Evolutionary conservation across 1,140 invertebrate genomes (phyloP).

Genomic region (Drosophila athabasca): DNA sequence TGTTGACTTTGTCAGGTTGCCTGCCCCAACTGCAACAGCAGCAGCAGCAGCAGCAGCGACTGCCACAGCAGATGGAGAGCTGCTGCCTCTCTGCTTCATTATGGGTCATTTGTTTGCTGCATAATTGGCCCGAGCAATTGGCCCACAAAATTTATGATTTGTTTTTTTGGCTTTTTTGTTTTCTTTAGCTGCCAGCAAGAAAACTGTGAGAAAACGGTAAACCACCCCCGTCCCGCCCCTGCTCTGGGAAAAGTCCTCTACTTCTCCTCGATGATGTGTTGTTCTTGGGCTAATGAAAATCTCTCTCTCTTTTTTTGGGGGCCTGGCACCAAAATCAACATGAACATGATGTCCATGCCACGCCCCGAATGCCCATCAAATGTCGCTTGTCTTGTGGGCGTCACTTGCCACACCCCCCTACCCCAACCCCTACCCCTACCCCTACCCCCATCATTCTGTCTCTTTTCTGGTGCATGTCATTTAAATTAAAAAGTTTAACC

Average conservation of each 20-base stretch:
- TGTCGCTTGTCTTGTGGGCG: conserved; percentile 61
- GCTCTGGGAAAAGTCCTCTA: background rate
- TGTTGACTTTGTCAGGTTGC: conserved; percentile 77
- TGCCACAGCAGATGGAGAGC: conserved; percentile 6
- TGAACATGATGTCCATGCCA: conserved; percentile 46
- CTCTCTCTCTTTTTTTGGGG: conserved; percentile 52
- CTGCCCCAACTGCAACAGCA: conserved; percentile 35
- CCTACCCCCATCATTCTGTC: conserved; percentile 3
- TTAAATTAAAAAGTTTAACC: conserved; percentile 79
- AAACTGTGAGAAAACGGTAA: conserved; percentile 64
- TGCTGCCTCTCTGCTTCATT: conserved; percentile 60
- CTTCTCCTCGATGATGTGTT: conserved; percentile 29
- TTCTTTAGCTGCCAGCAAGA: background rate
- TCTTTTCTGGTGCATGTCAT: conserved; percentile 60
- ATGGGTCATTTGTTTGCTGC: conserved; percentile 81
- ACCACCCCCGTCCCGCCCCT: background rate
- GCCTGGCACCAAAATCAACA: conserved; percentile 63
- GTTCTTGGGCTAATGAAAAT: conserved; percentile 64
- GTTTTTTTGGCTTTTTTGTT: conserved; percentile 13
- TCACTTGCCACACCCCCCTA: conserved; percentile 21
- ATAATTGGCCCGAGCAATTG: conserved; percentile 76
- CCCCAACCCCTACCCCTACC: background rate
- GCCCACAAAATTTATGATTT: conserved; percentile 79
- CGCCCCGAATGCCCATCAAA: conserved; percentile 70
- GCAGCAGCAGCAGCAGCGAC: conserved; percentile 16